A percentile compares a stretch with the other conserved stretches of the same genome.
phyloP scores from a whole-genome alignment of 1,140 invertebrate genomes.

The Brachystomella parvula region DNA sequence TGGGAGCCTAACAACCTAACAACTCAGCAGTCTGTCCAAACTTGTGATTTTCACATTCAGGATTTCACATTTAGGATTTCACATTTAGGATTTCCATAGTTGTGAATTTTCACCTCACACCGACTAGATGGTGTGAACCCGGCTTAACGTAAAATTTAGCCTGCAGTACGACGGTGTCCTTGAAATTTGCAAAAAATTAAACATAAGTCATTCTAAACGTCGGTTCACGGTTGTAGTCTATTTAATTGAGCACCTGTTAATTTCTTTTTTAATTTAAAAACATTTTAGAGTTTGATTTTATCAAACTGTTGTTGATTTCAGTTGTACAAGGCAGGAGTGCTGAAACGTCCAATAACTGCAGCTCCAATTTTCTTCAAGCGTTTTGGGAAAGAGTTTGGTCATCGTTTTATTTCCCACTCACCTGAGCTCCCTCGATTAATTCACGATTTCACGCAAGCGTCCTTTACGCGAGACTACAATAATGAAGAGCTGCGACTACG shows the following conservation, averaged over 20 bases:
- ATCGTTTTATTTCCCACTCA: constrained; percentile 46
- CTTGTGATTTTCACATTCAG: too few relatives aligned
- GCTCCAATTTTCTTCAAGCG: constrained; percentile 54
- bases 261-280: constrained; percentile 12
- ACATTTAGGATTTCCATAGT: too few relatives aligned
- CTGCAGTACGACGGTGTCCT: too few relatives aligned
- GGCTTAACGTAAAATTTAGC: too few relatives aligned
- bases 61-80: too few relatives aligned
- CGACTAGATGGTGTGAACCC: too few relatives aligned
- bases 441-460: constrained; percentile 31
- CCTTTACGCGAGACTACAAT: constrained; percentile 2
- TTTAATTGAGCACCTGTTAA: too few relatives aligned
- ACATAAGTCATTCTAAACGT: too few relatives aligned
- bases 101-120: too few relatives aligned
- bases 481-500: neutral
- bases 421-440: constrained; percentile 45
- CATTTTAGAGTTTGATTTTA: constrained; percentile 17
- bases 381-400: constrained; percentile 51
- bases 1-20: neutral
- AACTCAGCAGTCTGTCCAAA: constrained; percentile 10
- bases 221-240: too few relatives aligned
- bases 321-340: constrained; percentile 55
- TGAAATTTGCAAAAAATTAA: too few relatives aligned
- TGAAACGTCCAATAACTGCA: constrained; percentile 47
- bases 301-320: constrained; percentile 40